A percentile compares a stretch with the other conserved stretches of the same genome.
Evolutionary conservation across 1,140 invertebrate species (phyloP).

Genomic region (Meloidogyne floridensis): DNA sequence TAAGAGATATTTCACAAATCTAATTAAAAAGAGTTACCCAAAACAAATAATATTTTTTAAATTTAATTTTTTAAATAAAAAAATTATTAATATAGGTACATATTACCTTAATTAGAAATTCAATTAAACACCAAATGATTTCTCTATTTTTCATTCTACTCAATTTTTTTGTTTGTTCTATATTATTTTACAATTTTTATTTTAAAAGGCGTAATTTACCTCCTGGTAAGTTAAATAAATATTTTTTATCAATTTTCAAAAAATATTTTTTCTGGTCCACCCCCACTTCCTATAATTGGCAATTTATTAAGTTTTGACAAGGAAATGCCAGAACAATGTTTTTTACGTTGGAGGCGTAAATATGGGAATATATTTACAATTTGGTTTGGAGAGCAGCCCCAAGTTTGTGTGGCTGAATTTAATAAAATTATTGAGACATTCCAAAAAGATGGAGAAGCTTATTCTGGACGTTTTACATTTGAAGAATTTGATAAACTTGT

Average conservation of each 20-base stretch:
- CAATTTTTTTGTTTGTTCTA: not conserved
- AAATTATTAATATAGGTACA: too few species aligned
- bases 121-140: not conserved
- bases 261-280: constrained; percentile 20
- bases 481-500: constrained; percentile 37
- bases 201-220: constrained; percentile 43
- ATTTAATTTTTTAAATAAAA: too few species aligned
- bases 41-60: too few species aligned
- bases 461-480: constrained; percentile 44
- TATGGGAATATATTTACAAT: constrained; percentile 37
- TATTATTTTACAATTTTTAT: constrained; percentile 51
- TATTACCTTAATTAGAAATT: too few species aligned
- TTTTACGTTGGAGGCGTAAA: constrained; percentile 24
- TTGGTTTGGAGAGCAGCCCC: constrained; percentile 42
- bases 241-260: not conserved
- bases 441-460: constrained; percentile 49
- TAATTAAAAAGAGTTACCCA: too few species aligned
- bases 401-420: constrained; percentile 47
- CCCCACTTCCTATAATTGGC: constrained; percentile 36
- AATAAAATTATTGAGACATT: constrained; percentile 46
- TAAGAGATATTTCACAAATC: too few species aligned
- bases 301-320: constrained; percentile 29
- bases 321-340: constrained; percentile 8
- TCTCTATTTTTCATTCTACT: not conserved
- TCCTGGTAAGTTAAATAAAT: constrained; percentile 11